These are phyloP conservation scores for Mormyrops attenuatus DNA, from an alignment of 2,797 vertebrate species.

Conservation along the genomic window DNA sequence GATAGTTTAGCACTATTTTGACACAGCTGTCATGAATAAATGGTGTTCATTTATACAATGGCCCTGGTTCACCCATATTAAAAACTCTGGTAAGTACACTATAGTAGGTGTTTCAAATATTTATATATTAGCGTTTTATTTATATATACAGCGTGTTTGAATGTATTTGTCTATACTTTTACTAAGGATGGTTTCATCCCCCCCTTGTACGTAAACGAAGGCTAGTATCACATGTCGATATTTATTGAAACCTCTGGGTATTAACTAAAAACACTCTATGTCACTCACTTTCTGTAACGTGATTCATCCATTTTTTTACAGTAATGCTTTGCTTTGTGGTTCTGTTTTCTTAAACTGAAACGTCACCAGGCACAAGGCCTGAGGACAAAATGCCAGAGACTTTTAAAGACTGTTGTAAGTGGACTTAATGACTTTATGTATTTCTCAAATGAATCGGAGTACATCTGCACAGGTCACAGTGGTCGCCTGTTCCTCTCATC, in stretches of 20 bases:
- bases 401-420: background rate
- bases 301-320: background rate
- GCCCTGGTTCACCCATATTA: background rate
- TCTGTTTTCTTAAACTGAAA: background rate
- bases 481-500: background rate
- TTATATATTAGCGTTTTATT: background rate
- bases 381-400: background rate
- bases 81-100: background rate
- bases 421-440: background rate
- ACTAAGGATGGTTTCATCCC: background rate
- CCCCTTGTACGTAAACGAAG: background rate
- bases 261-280: background rate
- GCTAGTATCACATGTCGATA: background rate
- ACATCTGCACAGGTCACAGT: background rate
- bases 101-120: background rate
- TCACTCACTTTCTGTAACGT: background rate
- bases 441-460: background rate
- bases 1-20: background rate
- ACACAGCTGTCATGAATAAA: background rate
- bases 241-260: background rate
- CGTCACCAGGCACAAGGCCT: background rate
- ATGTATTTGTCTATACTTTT: background rate
- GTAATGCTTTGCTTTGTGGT: background rate
- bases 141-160: background rate
- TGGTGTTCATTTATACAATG: background rate